Evolutionary conservation across 2,797 vertebrate genomes (phyloP).

Genomic region (Notolabrus celidotus): DNA sequence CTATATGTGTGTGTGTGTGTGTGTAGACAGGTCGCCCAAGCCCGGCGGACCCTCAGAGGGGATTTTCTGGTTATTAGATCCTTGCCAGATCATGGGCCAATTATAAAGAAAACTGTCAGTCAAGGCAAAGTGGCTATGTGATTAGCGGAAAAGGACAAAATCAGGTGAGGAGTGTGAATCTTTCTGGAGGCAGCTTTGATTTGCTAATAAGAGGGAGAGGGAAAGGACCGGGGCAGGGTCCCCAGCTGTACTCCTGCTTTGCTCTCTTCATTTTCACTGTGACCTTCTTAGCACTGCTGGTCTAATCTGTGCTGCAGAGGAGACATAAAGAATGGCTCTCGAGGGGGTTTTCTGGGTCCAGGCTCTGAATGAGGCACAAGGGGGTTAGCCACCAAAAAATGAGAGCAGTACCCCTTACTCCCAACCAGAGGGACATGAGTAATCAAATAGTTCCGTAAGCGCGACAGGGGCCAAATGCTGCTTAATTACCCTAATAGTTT

Average conservation of each 20-base stretch:
- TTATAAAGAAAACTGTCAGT: conserved; percentile 99
- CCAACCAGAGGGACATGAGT: conserved; percentile 89
- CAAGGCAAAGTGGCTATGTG: conserved; percentile 99
- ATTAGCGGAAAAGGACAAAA: conserved; percentile 99
- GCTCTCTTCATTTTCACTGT: conserved; percentile 96
- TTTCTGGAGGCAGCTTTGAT: conserved; percentile 98
- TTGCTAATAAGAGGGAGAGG: conserved; percentile 98
- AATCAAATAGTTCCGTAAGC: conserved; percentile 90
- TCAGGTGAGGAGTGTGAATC: conserved; percentile 99
- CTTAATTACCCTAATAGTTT: conserved; percentile 98
- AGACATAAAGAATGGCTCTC: conserved; percentile 81
- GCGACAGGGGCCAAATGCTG: conserved; percentile 90
- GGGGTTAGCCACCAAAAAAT: conserved; percentile 86
- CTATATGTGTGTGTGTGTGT: conserved; percentile 56
- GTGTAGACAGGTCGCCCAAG: conserved; percentile 92
- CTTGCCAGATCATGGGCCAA: conserved; percentile 99
- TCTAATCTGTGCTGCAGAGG: conserved; percentile 89
- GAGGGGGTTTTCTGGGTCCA: conserved; percentile 80
- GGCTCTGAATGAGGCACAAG: conserved; percentile 85
- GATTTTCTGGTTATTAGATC: conserved; percentile 99
- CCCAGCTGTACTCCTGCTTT: conserved; percentile 97
- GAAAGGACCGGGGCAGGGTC: conserved; percentile 90
- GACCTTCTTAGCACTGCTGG: conserved; percentile 98
- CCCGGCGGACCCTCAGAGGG: conserved; percentile 98
- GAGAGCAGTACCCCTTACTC: conserved; percentile 87